A percentile compares a stretch with the other conserved stretches of the same genome.
These are phyloP conservation scores for Heliocidaris tuberculata DNA, from an alignment of 35 echinoderm and acorn worm genomes.

Conservation along the genomic window DNA sequence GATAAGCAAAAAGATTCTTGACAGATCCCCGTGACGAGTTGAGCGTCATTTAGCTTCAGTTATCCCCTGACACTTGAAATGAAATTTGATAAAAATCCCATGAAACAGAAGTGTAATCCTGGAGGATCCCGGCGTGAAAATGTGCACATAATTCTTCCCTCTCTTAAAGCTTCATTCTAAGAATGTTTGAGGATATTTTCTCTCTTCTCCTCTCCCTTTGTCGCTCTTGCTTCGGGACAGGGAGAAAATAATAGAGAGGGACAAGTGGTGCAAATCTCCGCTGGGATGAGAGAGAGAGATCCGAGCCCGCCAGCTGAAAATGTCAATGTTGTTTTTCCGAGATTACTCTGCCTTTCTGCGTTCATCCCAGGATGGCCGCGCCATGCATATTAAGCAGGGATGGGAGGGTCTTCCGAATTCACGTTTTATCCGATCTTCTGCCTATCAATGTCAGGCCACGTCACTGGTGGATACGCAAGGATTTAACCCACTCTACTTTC, in stretches of 20 bases:
- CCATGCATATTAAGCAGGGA: not conserved
- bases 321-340: constrained; percentile 12
- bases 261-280: not conserved
- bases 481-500: not conserved
- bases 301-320: constrained; percentile 6
- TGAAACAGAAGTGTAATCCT: not conserved
- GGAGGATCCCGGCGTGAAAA: not conserved
- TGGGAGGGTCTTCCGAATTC: not conserved
- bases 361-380: not conserved
- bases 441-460: not conserved
- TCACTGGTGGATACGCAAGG: not conserved
- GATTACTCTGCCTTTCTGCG: not conserved
- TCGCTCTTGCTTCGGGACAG: not conserved
- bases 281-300: not conserved
- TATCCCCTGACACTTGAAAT: not conserved
- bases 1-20: not conserved
- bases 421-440: not conserved
- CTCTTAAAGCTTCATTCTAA: not conserved
- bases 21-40: not conserved
- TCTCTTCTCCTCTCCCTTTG: not conserved
- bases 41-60: not conserved
- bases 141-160: not conserved
- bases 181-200: not conserved
- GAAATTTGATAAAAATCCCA: not conserved
- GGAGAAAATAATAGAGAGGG: not conserved